Evolutionary conservation across 37 sponge, comb jelly and placozoan species (phyloP).

Genomic region (Oopsacas minuta): DNA sequence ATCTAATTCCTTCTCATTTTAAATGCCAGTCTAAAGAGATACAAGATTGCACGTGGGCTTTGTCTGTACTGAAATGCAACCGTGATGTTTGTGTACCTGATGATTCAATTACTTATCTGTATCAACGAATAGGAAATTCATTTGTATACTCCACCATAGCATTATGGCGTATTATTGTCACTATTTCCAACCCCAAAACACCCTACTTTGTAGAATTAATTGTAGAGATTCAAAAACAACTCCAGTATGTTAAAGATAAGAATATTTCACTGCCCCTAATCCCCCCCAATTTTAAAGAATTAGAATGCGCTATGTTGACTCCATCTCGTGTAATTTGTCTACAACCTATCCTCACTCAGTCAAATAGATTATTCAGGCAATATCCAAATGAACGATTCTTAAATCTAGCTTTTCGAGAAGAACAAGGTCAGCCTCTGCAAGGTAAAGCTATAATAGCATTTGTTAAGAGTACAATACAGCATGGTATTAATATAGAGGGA

Average conservation of each 20-base stretch:
- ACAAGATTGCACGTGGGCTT: not conserved
- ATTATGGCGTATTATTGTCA: not conserved
- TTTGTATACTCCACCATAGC: not conserved
- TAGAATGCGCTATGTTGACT: slow-evolving; percentile 1
- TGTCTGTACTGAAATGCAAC: slow-evolving; percentile 3
- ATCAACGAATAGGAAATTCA: not conserved
- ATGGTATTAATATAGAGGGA: not conserved
- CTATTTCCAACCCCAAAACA: not conserved
- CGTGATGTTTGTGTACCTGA: not conserved
- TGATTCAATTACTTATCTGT: not conserved
- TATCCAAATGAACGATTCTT: not conserved
- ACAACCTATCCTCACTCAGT: not conserved
- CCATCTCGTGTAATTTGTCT: slow-evolving; percentile 17
- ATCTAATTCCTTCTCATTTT: not conserved
- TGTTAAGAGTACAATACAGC: not conserved
- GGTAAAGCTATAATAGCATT: not conserved
- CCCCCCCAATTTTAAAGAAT: not conserved
- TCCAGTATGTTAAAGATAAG: not conserved
- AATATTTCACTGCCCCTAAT: not conserved
- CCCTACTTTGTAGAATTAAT: not conserved
- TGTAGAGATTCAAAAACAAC: not conserved
- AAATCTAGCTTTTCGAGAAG: not conserved
- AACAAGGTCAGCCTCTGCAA: not conserved
- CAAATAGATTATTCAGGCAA: not conserved
- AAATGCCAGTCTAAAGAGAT: not conserved